Evolutionary conservation across 2,113 vertebrate species (phyloP).

Genomic region (Pseudorectes ferrugineus): DNA sequence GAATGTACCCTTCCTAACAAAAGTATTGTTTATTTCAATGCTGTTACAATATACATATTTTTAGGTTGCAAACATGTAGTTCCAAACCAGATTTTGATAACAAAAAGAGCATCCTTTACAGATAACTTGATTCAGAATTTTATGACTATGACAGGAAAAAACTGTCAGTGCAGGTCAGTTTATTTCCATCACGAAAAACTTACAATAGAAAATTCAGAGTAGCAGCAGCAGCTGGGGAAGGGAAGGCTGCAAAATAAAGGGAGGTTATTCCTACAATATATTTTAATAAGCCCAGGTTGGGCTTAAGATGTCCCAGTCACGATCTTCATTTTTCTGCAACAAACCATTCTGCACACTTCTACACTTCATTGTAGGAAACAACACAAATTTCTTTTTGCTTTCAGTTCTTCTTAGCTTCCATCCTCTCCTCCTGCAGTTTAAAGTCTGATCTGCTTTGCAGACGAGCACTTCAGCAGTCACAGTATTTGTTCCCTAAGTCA

Average conservation of each 20-base stretch:
- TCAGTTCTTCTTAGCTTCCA: neutral
- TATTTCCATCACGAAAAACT: neutral
- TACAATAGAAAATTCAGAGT: neutral
- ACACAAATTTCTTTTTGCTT: neutral
- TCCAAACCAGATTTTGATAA: neutral
- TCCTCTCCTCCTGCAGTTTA: neutral
- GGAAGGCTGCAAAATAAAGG: neutral
- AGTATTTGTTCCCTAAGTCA: neutral
- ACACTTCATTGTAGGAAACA: neutral
- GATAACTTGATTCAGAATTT: neutral
- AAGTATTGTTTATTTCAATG: neutral
- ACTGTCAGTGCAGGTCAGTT: neutral
- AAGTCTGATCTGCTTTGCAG: neutral
- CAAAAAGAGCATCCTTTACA: neutral
- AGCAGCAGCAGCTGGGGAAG: neutral
- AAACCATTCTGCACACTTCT: neutral
- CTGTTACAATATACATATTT: neutral
- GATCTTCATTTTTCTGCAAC: neutral
- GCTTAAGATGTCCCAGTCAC: neutral
- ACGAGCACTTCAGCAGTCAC: neutral
- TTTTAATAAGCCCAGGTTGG: neutral
- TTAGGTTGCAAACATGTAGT: neutral
- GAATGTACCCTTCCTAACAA: neutral
- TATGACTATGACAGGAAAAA: neutral
- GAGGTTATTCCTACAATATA: neutral